Percentiles rank a stretch among this genome's conserved stretches.
Conservation (phyloP, 2,113 vertebrate species). For the Rhinopomastus cyanomelas region DNA sequence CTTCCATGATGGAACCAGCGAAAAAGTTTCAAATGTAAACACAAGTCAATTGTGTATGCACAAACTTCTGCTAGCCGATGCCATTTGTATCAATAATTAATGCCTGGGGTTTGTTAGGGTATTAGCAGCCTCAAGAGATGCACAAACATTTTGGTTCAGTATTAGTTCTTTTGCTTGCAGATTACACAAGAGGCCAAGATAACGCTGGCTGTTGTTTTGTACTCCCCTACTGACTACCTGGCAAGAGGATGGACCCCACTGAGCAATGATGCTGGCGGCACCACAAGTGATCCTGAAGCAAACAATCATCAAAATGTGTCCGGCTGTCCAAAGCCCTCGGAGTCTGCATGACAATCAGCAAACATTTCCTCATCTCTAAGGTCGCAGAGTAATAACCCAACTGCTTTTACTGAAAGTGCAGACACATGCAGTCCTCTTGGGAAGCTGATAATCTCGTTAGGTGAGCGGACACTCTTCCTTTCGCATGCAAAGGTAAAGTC, state of each 20-base stretch:
- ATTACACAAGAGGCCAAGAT: not conserved
- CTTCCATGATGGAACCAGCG: not conserved
- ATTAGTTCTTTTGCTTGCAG: not conserved
- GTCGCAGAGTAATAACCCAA: not conserved
- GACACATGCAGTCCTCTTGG: not conserved
- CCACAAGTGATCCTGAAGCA: not conserved
- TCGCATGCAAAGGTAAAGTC: not conserved
- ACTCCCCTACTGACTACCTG: not conserved
- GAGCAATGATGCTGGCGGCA: not conserved
- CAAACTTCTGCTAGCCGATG: constrained; percentile 3
- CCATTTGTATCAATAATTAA: constrained; percentile 55
- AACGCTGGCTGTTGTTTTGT: not conserved
- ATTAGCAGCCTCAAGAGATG: not conserved
- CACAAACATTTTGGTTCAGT: not conserved
- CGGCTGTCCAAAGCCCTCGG: not conserved
- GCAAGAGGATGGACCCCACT: not conserved
- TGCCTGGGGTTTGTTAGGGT: not conserved
- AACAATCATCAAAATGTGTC: not conserved
- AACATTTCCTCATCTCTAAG: not conserved
- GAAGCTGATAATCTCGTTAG: not conserved
- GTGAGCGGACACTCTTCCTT: not conserved
- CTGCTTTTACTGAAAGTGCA: not conserved
- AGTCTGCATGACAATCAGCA: not conserved
- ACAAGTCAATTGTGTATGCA: constrained; percentile 18
- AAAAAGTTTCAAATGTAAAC: constrained; percentile 35